phyloP scores from a whole-genome alignment of 1,140 invertebrate species.

The Microplitis demolitor region DNA sequence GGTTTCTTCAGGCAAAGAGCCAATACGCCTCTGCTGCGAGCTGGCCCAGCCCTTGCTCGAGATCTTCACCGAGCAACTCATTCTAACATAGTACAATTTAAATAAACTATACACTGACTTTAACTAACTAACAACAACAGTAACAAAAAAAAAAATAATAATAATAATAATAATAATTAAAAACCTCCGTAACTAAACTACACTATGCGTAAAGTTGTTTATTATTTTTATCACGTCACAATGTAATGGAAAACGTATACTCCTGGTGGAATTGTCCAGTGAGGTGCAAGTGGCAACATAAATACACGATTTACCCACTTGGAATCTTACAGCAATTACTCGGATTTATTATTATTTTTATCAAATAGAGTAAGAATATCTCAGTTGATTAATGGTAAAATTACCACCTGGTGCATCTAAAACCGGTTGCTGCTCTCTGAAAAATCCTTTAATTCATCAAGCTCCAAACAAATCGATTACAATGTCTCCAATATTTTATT shows the following conservation, averaged over 20 bases:
- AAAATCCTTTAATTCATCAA: not conserved
- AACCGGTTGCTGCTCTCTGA: not conserved
- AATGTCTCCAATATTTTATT: no score
- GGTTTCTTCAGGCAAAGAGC: conserved; percentile 53
- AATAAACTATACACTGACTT: not conserved
- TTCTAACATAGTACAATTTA: conserved; percentile 48
- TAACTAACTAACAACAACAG: not conserved
- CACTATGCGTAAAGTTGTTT: not conserved
- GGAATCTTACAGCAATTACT: not conserved
- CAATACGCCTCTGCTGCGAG: conserved; percentile 50
- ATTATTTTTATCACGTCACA: not conserved
- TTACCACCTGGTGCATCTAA: not conserved
- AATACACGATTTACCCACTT: not conserved
- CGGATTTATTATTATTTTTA: not conserved
- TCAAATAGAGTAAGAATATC: not conserved
- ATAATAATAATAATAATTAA: no score
- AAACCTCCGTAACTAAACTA: not conserved
- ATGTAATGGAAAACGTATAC: not conserved
- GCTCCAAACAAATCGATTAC: not conserved
- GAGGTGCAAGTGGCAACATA: not conserved
- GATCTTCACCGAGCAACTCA: conserved; percentile 59
- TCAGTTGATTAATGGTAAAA: not conserved
- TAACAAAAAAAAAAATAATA: no score
- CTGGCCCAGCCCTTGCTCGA: conserved; percentile 55
- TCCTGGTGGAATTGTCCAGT: conserved; percentile 6